A percentile compares a stretch with the other conserved stretches of the same genome.
phyloP scores from a whole-genome alignment of 2,888 invertebrate genomes.

The Chaitophorus viminalis region DNA sequence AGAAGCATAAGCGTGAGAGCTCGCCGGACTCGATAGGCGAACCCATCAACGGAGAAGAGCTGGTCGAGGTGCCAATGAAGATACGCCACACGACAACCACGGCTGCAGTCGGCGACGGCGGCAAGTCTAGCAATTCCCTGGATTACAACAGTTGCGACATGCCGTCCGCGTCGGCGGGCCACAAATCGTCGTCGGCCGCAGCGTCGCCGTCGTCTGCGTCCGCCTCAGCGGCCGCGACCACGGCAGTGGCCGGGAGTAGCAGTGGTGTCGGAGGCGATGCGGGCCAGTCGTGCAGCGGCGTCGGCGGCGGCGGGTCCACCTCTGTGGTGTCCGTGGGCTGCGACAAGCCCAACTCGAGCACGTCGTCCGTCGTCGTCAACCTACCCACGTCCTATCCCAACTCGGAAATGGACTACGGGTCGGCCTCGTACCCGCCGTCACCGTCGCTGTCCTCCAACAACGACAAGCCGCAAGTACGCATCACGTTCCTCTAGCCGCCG shows the following conservation, averaged over 20 bases:
- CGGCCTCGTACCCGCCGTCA: conserved; percentile 65
- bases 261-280: conserved; percentile 35
- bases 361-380: conserved; percentile 67
- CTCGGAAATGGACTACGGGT: conserved; percentile 66
- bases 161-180: conserved; percentile 12
- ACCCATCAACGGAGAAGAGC: conserved; percentile 62
- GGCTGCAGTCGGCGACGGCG: conserved; percentile 16
- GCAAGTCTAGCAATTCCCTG: conserved; percentile 45
- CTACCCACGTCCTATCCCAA: conserved; percentile 66
- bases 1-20: conserved; percentile 63
- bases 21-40: conserved; percentile 62
- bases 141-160: conserved; percentile 44
- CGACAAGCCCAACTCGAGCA: conserved; percentile 66
- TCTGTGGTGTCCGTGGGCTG: conserved; percentile 23
- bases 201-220: conserved; percentile 53
- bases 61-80: conserved; percentile 62
- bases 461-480: conserved; percentile 66
- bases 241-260: conserved; percentile 41
- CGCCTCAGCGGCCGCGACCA: neutral
- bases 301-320: conserved; percentile 66
- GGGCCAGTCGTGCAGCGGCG: no score
- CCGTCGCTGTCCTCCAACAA: conserved; percentile 65
- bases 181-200: conserved; percentile 61
- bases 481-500: conserved; percentile 65
- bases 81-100: neutral